These are phyloP conservation scores for Cyprinella venusta DNA, from an alignment of 2,797 vertebrate genomes.

Conservation along the genomic window DNA sequence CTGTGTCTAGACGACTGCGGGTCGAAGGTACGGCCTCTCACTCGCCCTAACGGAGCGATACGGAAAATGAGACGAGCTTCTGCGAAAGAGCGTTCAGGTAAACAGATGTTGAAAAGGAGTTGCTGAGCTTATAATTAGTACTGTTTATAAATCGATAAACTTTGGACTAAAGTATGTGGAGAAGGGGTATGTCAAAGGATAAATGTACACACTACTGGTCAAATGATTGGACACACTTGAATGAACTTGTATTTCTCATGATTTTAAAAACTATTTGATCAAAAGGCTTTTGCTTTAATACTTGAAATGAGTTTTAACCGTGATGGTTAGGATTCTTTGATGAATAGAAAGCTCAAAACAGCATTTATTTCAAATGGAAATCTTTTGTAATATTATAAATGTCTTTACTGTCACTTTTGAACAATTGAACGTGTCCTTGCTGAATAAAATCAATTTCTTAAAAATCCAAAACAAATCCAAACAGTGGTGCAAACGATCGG, in stretches of 20 bases:
- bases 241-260: too few species aligned
- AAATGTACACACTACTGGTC: not conserved
- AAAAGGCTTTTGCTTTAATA: not conserved
- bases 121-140: not conserved
- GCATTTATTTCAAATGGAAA: too few species aligned
- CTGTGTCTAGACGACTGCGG: slow-evolving; percentile 45
- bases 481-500: not conserved
- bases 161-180: not conserved
- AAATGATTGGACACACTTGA: too few species aligned
- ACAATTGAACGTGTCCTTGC: not conserved
- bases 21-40: slow-evolving; percentile 35
- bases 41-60: slow-evolving; percentile 1
- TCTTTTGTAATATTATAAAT: not conserved
- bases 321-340: too few species aligned
- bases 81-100: slow-evolving; percentile 15
- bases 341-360: too few species aligned
- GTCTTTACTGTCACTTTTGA: not conserved
- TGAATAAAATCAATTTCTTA: not conserved
- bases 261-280: not conserved
- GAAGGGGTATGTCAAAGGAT: not conserved
- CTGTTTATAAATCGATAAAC: not conserved
- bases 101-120: slow-evolving; percentile 26
- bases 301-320: too few species aligned
- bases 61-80: slow-evolving; percentile 12
- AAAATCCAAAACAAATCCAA: not conserved